Conservation (phyloP, 1,140 invertebrate genomes). For the Drosophila gunungcola region DNA sequence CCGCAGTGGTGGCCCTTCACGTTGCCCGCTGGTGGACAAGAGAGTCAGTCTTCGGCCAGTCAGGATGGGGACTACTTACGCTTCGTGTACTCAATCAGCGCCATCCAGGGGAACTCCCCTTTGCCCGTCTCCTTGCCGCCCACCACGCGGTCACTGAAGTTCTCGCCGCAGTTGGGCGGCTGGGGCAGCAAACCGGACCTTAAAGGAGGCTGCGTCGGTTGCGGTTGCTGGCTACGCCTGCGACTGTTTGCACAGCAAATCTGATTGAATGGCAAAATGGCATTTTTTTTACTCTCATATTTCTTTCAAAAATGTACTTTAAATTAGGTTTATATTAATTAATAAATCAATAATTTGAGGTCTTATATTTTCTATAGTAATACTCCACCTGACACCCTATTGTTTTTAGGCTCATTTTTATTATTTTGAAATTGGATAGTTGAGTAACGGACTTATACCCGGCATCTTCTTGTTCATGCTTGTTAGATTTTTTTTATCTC, state of each 20-base stretch:
- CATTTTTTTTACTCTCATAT: too few species aligned
- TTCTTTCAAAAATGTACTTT: too few species aligned
- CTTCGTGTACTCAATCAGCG: slow-evolving; percentile 85
- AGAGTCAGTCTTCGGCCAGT: not conserved
- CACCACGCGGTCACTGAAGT: slow-evolving; percentile 86
- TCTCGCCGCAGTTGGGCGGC: slow-evolving; percentile 75
- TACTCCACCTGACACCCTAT: too few species aligned
- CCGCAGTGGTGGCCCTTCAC: slow-evolving; percentile 87
- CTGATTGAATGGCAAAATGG: slow-evolving; percentile 13
- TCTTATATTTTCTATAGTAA: too few species aligned
- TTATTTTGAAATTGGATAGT: too few species aligned
- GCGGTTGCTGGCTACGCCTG: slow-evolving; percentile 10
- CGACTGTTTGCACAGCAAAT: slow-evolving; percentile 66
- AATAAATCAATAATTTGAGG: too few species aligned
- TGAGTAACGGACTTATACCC: too few species aligned
- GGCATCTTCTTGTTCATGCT: too few species aligned
- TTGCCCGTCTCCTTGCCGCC: slow-evolving; percentile 87
- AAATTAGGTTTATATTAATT: too few species aligned
- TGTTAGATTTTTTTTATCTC: too few species aligned
- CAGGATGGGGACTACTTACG: slow-evolving; percentile 39
- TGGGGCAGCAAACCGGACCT: slow-evolving; percentile 47
- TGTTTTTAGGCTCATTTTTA: too few species aligned
- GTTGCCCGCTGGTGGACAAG: slow-evolving; percentile 45
- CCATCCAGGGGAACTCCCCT: slow-evolving; percentile 90
- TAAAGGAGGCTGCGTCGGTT: not conserved